Conservation (phyloP, 2,888 invertebrate species). For the Diplolepis rosae region DNA sequence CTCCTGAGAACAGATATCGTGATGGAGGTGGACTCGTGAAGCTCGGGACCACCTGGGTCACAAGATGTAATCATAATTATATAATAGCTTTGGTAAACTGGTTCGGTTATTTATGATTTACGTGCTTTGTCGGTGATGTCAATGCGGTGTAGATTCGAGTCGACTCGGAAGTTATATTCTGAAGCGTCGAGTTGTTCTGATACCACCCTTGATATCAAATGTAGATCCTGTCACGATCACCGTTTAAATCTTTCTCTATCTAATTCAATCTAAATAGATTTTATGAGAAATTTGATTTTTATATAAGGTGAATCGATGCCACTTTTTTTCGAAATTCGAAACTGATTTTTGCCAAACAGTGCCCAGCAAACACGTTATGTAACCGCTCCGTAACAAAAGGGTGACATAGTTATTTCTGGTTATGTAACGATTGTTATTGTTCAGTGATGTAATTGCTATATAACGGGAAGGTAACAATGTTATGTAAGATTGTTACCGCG, state of each 20-base stretch:
- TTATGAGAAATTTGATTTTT: no score
- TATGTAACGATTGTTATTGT: no score
- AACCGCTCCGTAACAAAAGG: no score
- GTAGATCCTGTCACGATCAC: constrained; percentile 51
- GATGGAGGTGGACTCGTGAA: constrained; percentile 44
- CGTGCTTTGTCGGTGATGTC: constrained; percentile 65
- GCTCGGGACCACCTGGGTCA: constrained; percentile 64
- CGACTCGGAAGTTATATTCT: constrained; percentile 46
- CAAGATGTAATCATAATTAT: constrained; percentile 70
- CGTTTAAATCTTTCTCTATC: constrained; percentile 44
- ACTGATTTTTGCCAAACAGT: no score
- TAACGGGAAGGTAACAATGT: no score
- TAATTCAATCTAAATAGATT: constrained; percentile 40
- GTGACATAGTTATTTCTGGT: no score
- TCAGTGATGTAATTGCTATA: no score
- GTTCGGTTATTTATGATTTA: constrained; percentile 68
- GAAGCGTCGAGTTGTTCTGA: constrained; percentile 41
- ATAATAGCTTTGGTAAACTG: constrained; percentile 68
- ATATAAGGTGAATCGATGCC: neutral
- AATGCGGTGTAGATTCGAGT: constrained; percentile 57
- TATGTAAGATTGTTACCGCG: no score
- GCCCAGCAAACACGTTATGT: no score
- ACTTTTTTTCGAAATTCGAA: no score
- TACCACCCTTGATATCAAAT: constrained; percentile 46
- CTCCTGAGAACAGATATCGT: constrained; percentile 35